A percentile compares a stretch with the other conserved stretches of the same genome.
Evolutionary conservation across 2,888 invertebrate genomes (phyloP).

Genomic region (Tachystola acroxantha): DNA sequence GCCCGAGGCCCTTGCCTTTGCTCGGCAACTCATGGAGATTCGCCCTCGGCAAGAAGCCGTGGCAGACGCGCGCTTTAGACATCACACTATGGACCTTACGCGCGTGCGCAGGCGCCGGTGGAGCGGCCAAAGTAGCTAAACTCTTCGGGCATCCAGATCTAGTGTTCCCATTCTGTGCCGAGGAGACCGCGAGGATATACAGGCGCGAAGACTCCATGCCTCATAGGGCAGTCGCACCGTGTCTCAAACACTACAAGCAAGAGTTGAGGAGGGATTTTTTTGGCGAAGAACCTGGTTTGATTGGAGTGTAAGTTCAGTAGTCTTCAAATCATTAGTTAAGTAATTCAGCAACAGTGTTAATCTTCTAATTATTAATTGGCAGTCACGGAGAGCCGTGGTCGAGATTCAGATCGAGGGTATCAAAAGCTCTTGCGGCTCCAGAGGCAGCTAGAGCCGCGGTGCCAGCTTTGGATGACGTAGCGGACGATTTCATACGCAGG

Average conservation of each 20-base stretch:
- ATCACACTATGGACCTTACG: slow-evolving; percentile 68
- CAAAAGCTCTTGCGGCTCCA: slow-evolving; percentile 89
- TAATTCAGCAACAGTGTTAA: background rate
- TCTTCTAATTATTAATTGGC: slow-evolving; percentile 23
- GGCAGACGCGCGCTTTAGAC: slow-evolving; percentile 75
- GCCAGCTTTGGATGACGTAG: slow-evolving; percentile 84
- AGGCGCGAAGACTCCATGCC: slow-evolving; percentile 84
- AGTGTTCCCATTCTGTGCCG: slow-evolving; percentile 85
- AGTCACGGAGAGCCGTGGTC: slow-evolving; percentile 95
- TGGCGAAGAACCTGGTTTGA: slow-evolving; percentile 83
- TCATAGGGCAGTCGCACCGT: slow-evolving; percentile 85
- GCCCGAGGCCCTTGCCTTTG: slow-evolving; percentile 84
- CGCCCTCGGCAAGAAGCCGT: slow-evolving; percentile 74
- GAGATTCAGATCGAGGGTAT: slow-evolving; percentile 88
- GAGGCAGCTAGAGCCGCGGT: slow-evolving; percentile 87
- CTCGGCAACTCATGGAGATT: slow-evolving; percentile 91
- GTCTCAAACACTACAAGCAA: slow-evolving; percentile 84
- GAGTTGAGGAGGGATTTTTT: slow-evolving; percentile 83
- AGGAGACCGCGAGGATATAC: slow-evolving; percentile 84
- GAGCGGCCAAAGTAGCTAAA: slow-evolving; percentile 81
- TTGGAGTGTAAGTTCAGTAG: slow-evolving; percentile 84
- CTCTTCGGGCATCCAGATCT: slow-evolving; percentile 87
- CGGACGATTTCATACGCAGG: slow-evolving; percentile 86
- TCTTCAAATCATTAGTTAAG: background rate
- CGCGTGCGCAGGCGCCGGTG: slow-evolving; percentile 63